Evolutionary conservation across 2,797 vertebrate genomes (phyloP), one percentile per base, ranked within the genome.

Genomic region (Pseudochaenichthys georgianus): DNA sequence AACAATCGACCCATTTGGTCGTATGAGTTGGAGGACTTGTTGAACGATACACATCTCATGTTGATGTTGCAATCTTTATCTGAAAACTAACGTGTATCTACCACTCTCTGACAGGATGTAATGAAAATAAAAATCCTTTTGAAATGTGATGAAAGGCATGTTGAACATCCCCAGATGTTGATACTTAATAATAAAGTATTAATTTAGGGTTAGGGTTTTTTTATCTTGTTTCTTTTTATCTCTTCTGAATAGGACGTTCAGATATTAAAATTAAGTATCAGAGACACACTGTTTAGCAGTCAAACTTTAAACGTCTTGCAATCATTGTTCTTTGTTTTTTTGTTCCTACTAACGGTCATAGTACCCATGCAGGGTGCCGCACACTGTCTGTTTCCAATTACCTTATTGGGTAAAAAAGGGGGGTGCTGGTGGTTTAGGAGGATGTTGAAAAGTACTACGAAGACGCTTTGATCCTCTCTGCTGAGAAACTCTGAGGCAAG

Each of bases 341-440:
- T 28, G 70, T 63, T 70, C 53, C 74, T 51, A 79, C 83, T 77
- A 75, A 88, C 77, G 80, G 74, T 85, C 87, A 59, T 77, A 61
- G 74, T 42, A 65, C 80, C 81, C 76, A 69, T 71, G 70, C 79
- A 79, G 66, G 71, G 50, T 55, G 11, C 73, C 11, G 31, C 34
- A 43, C 65, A 16, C 64, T 71, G 58, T 88, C 89, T 92, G 92
- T 72, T 91, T 94, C 73, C 86, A 90, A 90, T 94, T 91, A 92
- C 77, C 55, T 70, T 71, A 83, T 43, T 64, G 73, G 86, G 65
- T 58, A 57, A 58, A 75, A 80, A 65, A 4, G 3, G 63, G 58
- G 50, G 7, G 68, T 38, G 45, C 52, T 34, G 61, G 61, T 59
- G 48, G 28, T 68, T 38, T 38, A 38, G 45, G 60, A 41, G 64